A percentile compares a stretch with the other conserved stretches of the same genome.
Evolutionary conservation across 92 coral and sea anemone genomes (phyloP).

Genomic region (Zoanthus solanderi): DNA sequence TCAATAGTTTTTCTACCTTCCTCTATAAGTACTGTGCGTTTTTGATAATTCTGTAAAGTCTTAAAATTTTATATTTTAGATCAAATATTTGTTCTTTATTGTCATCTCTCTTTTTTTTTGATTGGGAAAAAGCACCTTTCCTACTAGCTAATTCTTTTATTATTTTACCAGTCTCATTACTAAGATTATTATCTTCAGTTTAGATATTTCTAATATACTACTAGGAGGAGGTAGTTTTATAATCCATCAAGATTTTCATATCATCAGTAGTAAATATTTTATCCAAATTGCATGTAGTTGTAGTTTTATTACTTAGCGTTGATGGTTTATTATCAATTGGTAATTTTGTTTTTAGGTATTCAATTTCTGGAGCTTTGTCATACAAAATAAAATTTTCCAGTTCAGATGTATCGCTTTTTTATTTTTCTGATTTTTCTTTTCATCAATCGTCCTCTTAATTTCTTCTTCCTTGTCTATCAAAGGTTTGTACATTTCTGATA

Average conservation of each 20-base stretch:
- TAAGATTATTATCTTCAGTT: not conserved
- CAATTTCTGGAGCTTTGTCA: not conserved
- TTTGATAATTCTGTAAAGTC: not conserved
- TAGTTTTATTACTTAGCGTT: not conserved
- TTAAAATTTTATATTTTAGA: not conserved
- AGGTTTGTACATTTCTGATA: not conserved
- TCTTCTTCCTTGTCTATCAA: slow-evolving; percentile 3
- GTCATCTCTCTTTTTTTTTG: not conserved
- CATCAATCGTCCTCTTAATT: not conserved
- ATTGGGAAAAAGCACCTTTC: not conserved
- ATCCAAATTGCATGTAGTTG: not conserved
- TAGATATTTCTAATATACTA: not conserved
- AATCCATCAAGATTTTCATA: not conserved
- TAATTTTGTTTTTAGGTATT: not conserved
- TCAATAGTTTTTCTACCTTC: not conserved
- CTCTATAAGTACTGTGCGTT: not conserved
- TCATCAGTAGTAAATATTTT: not conserved
- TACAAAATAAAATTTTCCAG: slow-evolving; percentile 7
- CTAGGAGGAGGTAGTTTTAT: not conserved
- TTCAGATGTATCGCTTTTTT: not conserved
- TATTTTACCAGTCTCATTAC: not conserved
- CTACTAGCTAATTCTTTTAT: not conserved
- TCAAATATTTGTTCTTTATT: not conserved
- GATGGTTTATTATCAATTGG: slow-evolving; percentile 16
- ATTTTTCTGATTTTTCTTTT: not conserved